phyloP scores from a whole-genome alignment of 2,113 vertebrate species.

The Thunnus thynnus region DNA sequence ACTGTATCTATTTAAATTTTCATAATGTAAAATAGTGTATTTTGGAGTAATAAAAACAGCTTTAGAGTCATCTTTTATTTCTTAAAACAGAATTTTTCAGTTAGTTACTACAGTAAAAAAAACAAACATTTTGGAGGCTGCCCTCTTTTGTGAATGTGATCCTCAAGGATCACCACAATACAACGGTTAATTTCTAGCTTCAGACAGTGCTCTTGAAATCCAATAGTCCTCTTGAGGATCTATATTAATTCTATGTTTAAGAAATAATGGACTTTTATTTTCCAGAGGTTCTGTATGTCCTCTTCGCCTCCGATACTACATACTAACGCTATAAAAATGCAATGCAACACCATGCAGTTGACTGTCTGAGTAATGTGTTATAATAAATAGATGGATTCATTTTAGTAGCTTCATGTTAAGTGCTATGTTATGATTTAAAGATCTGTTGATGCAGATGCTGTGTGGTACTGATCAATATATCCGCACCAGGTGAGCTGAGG shows the following conservation, averaged over 20 bases:
- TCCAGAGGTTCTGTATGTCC: not conserved
- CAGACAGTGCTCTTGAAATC: constrained; percentile 32
- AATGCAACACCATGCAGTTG: not conserved
- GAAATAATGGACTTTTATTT: constrained; percentile 39
- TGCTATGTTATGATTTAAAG: constrained; percentile 55
- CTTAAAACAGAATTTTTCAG: not conserved
- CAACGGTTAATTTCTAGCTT: constrained; percentile 35
- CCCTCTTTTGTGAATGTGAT: constrained; percentile 23
- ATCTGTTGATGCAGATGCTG: constrained; percentile 4
- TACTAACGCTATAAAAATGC: not conserved
- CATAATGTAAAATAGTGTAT: not conserved
- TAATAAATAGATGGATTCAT: constrained; percentile 21
- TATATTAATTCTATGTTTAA: constrained; percentile 53
- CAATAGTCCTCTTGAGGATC: constrained; percentile 48
- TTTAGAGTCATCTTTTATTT: not conserved
- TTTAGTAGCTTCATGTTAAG: constrained; percentile 24
- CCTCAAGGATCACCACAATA: constrained; percentile 6
- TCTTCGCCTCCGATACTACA: not conserved
- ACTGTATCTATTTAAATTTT: not conserved
- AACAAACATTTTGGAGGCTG: constrained; percentile 7
- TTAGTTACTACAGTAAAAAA: not conserved
- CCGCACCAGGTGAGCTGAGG: constrained; percentile 34
- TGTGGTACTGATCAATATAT: constrained; percentile 54
- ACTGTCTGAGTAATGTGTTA: constrained; percentile 7
- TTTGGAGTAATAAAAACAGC: not conserved